These are phyloP conservation scores for Patella pellucida DNA, from an alignment of 2,888 invertebrate species.

Conservation along the genomic window DNA sequence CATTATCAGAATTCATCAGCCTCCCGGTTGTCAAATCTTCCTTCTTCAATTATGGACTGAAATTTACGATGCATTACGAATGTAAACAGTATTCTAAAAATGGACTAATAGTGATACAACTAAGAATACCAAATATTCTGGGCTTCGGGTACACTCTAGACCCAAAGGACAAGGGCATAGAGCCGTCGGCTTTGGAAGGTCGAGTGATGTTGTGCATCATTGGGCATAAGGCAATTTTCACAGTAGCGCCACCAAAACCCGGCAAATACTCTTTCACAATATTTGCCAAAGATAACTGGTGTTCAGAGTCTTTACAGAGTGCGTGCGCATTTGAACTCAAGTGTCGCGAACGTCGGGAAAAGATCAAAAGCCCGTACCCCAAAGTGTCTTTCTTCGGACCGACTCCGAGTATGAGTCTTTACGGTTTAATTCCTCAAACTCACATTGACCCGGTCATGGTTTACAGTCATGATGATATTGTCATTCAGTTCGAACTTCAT, in stretches of 20 bases:
- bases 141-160: constrained; percentile 64
- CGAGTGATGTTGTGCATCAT: constrained; percentile 60
- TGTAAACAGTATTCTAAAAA: constrained; percentile 62
- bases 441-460: constrained; percentile 59
- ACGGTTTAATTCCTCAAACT: constrained; percentile 54
- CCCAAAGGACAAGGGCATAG: constrained; percentile 52
- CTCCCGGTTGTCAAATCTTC: constrained; percentile 72
- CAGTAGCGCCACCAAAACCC: constrained; percentile 69
- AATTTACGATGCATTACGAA: constrained; percentile 60
- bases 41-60: constrained; percentile 70
- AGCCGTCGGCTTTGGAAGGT: constrained; percentile 53
- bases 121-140: constrained; percentile 58
- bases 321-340: constrained; percentile 66
- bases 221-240: constrained; percentile 66
- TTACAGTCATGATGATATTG: constrained; percentile 55
- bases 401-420: constrained; percentile 51
- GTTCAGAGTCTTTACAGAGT: constrained; percentile 64
- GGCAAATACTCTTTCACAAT: constrained; percentile 72
- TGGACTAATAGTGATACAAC: constrained; percentile 60
- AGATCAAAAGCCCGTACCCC: constrained; percentile 57
- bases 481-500: constrained; percentile 56
- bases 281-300: constrained; percentile 66
- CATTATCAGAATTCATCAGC: constrained; percentile 71
- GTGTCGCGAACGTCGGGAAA: constrained; percentile 55
- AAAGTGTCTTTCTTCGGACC: constrained; percentile 62